Base-by-base conservation (phyloP, 2,888 invertebrate species). In the Ptychoptera contaminata region DNA sequence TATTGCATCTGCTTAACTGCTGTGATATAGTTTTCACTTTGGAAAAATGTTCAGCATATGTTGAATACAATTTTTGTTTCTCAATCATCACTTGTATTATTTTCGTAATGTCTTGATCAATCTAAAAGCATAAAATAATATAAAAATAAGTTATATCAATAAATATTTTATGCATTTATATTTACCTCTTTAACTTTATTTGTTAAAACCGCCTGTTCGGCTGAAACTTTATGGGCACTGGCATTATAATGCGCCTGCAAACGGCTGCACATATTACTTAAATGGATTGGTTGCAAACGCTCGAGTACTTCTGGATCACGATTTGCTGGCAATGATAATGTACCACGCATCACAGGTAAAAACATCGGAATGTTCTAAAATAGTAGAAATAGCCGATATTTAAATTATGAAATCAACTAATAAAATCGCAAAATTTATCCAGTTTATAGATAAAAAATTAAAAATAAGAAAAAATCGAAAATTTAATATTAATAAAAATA, bases 261-360 rank as follows among this genome's bases (percentile, higher is more conserved):
- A 0, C 90, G 72, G 1, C 77, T 68, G 53, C 88, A 84, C 37
- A 93, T 68, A 47, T 82, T 77, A 34, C 83, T 74, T 58, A 83
- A 60, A 31, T 82, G 78, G 57, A 76, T 57, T 52, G 82, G 66
- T 59, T 65, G 55, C 52, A 68, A 51, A 58, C 75, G 77, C 65
- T 92, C 92, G 16, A 91, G 66, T 1, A 92, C 80, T 58, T 91
- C 90, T 0, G 87, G 82, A 61, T 93, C 92, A 40, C 87, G 71
- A 0, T 83, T 80, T 0, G 86, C 83, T 0, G 91, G 86, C 43
- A 90, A 65, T 37, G 88, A 88, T 2, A 91, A 64, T 0, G 90
- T 85, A 0, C 88, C 90, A 35, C 91, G 67, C 79, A 94, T 87
- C 41, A 94, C 90, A 0, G 94, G 94, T 44, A 92, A 67, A 62